Percentiles rank a stretch among this genome's conserved stretches.
These are phyloP conservation scores for Cranoglanis bouderius DNA, from an alignment of 2,113 vertebrate species.

Conservation along the genomic window DNA sequence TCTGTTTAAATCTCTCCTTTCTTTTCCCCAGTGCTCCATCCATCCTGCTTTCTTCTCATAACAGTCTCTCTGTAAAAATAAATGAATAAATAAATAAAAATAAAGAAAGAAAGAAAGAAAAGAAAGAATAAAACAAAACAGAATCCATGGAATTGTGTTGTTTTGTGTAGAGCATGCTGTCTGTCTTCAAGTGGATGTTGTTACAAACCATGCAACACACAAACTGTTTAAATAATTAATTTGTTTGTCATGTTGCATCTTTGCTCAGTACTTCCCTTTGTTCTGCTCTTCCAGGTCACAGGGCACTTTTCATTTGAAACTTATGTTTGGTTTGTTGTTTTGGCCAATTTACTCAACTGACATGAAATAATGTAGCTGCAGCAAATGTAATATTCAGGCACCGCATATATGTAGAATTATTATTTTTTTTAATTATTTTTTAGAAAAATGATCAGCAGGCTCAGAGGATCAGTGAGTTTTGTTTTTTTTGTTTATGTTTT, in stretches of 20 bases:
- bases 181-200: conserved; percentile 29
- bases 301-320: neutral
- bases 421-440: neutral
- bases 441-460: neutral
- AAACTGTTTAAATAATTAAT: conserved; percentile 32
- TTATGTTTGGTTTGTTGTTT: neutral
- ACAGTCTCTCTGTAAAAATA: conserved; percentile 18
- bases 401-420: neutral
- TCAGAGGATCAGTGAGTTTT: neutral
- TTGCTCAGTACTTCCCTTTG: conserved; percentile 3
- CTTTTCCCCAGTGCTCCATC: conserved; percentile 35
- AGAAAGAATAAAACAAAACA: neutral
- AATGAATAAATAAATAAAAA: no score
- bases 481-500: neutral
- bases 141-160: neutral
- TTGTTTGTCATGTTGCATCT: conserved; percentile 32
- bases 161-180: neutral
- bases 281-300: neutral
- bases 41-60: conserved; percentile 15
- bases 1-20: conserved; percentile 39
- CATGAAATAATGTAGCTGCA: neutral
- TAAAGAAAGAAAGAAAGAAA: neutral
- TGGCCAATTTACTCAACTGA: neutral
- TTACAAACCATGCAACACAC: neutral
- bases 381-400: neutral